Evolutionary conservation across 2,113 vertebrate genomes (phyloP).

Genomic region (Sinosuthora webbiana): DNA sequence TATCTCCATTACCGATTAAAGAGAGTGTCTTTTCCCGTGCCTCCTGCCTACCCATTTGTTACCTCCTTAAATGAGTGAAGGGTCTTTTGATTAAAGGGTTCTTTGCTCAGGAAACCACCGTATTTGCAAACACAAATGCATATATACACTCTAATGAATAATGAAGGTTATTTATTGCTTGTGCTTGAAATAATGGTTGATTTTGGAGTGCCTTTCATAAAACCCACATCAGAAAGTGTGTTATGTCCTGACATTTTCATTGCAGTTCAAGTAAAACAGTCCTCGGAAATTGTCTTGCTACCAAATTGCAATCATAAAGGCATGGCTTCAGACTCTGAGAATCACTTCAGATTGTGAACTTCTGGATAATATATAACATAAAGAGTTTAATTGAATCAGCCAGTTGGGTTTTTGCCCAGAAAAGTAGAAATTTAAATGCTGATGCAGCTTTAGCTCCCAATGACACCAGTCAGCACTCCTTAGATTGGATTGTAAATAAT

Average conservation of each 20-base stretch:
- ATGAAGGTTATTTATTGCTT: slow-evolving; percentile 78
- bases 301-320: slow-evolving; percentile 83
- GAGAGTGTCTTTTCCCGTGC: background rate
- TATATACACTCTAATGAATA: slow-evolving; percentile 75
- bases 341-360: slow-evolving; percentile 79
- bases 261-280: slow-evolving; percentile 75
- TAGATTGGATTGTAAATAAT: slow-evolving; percentile 85
- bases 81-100: slow-evolving; percentile 57
- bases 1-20: slow-evolving; percentile 59
- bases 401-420: slow-evolving; percentile 83
- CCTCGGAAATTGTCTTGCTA: slow-evolving; percentile 76
- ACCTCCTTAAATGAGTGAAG: slow-evolving; percentile 66
- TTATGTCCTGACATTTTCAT: slow-evolving; percentile 74
- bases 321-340: slow-evolving; percentile 71
- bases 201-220: slow-evolving; percentile 76
- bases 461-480: slow-evolving; percentile 81
- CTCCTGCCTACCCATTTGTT: slow-evolving; percentile 57
- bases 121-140: slow-evolving; percentile 76
- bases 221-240: slow-evolving; percentile 68
- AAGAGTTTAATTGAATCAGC: slow-evolving; percentile 84
- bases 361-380: slow-evolving; percentile 83
- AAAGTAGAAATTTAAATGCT: slow-evolving; percentile 83
- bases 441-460: slow-evolving; percentile 78
- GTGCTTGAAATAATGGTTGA: slow-evolving; percentile 77
- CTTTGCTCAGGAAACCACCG: slow-evolving; percentile 58